Conservation (phyloP, 2,113 vertebrate genomes). For the Morphnarchus princeps region DNA sequence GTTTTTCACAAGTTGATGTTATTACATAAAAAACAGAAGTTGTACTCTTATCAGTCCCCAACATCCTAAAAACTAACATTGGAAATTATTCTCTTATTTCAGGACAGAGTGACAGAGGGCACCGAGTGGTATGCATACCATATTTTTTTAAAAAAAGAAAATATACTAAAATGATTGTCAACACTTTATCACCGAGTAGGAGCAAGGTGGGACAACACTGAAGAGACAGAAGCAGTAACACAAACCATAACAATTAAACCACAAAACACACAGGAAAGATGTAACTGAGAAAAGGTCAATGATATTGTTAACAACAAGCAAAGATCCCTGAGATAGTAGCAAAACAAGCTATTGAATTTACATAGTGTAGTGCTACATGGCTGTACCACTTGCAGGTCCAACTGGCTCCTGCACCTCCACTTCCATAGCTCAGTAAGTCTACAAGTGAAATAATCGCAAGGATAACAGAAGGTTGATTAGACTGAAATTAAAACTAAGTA, state of each 20-base stretch:
- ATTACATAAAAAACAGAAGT: not conserved
- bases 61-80: not conserved
- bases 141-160: not conserved
- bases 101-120: not conserved
- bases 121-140: accelerated
- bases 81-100: not conserved
- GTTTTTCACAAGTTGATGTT: not conserved
- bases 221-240: not conserved
- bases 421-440: not conserved
- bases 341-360: not conserved
- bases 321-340: not conserved
- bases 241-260: not conserved
- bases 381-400: not conserved
- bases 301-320: not conserved
- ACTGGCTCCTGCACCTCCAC: not conserved
- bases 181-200: not conserved
- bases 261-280: not conserved
- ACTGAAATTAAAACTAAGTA: not conserved
- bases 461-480: conserved; percentile 10
- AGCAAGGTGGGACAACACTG: not conserved
- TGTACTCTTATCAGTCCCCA: not conserved
- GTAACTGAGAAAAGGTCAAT: not conserved
- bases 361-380: not conserved
- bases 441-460: not conserved
- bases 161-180: not conserved